Conservation (phyloP, 2,113 vertebrate species). For the Paramormyrops kingsleyae region DNA sequence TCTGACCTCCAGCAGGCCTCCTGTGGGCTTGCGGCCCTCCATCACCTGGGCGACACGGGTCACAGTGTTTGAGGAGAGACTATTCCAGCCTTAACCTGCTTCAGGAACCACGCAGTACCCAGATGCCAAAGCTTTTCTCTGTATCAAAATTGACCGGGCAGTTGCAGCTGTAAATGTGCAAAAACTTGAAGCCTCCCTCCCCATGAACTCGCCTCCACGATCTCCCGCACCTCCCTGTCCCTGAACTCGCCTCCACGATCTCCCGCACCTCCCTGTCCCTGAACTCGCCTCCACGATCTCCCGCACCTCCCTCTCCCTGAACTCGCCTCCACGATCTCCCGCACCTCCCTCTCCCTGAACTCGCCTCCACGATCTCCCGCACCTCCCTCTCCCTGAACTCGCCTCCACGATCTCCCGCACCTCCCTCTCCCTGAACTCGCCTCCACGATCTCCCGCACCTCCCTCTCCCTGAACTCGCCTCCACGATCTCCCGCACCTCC, state of each 20-base stretch:
- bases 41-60: slow-evolving; percentile 65
- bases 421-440: slow-evolving; percentile 42
- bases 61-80: not conserved
- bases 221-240: slow-evolving; percentile 53
- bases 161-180: not conserved
- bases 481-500: slow-evolving; percentile 71
- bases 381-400: not conserved
- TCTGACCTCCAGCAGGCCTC: slow-evolving; percentile 85
- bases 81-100: not conserved
- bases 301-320: not conserved
- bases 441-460: slow-evolving; percentile 80
- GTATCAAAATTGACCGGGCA: not conserved
- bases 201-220: slow-evolving; percentile 69
- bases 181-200: not conserved
- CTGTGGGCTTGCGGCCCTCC: slow-evolving; percentile 86
- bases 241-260: too few species aligned
- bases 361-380: slow-evolving; percentile 88
- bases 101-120: not conserved
- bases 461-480: slow-evolving; percentile 56
- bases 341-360: not conserved
- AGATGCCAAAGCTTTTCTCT: not conserved
- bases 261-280: not conserved
- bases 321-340: slow-evolving; percentile 83
- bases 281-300: slow-evolving; percentile 79
- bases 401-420: slow-evolving; percentile 90